Evolutionary conservation across 2,888 invertebrate species (phyloP), one percentile per base, ranked within the genome.

Genomic region (Mamestra brassicae): DNA sequence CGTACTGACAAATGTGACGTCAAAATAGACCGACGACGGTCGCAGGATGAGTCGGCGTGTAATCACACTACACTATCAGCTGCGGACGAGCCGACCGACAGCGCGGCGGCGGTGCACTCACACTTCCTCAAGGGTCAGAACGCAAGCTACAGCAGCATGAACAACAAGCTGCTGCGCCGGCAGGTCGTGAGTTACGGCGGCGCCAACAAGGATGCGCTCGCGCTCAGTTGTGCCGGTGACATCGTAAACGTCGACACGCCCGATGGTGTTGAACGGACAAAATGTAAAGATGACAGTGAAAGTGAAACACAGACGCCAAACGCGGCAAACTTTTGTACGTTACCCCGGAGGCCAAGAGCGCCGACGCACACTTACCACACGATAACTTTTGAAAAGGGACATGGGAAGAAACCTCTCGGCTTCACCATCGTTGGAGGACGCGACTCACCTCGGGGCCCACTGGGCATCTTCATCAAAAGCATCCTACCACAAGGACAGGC

Each of bases 391-490:
- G 97, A 98, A 91, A 98, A 98, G 90, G 98, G 98, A 1, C 97
- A 97, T 11, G 98, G 98, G 3, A 98, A 98, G 91, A 98, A 98
- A 93, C 98, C 98, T 0, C 97, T 98, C 52, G 98, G 98, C n/a
- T 99, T 99, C 92, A 98, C 98, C 15, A 98, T 99, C 86, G 98
- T 98, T 4, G 99, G 98, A 60, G 98, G 98, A 64, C 97, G 98
- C 76, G 98, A 99, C 92, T 98, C 98, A 54, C 98, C 98, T 3
- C 97, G 98, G 91, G 98, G 98, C 74, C 98, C 98, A 80, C 97
- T 98, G 91, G 98, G 98, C 62, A 98, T 99, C 91, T 98, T 98
- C 93, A 98, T 98, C 85, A 98, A 98, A 93, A 98, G 98, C 90
- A 98, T 99, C 85, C 97, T 98, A 88, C 97, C 98, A 63, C 97